Base-by-base conservation (phyloP, 2,888 invertebrate species). In the Melinaea marsaeus region DNA sequence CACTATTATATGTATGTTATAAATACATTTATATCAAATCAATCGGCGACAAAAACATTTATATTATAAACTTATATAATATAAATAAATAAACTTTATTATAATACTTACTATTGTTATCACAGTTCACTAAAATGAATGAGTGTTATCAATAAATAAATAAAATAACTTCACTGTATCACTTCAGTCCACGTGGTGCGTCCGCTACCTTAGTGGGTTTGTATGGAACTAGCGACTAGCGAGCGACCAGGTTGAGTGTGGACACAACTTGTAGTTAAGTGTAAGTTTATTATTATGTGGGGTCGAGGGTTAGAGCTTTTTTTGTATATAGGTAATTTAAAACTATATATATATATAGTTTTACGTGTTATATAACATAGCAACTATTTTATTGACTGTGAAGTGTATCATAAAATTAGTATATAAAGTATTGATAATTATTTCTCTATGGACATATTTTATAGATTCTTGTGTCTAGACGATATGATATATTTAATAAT, bases 91-190 rank as follows among this genome's bases (percentile, higher is more conserved):
- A 51, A 32, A 51, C 22, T 22, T 22, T 7, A 9, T 32, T 22
- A 51, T 51, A 7, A 7, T 9, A 90, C 90, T 90, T 78, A 90
- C 90, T 86, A 83, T 86, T 88, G 88, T 88, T 88, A 85, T 83
- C 83, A 81, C 85, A 81, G 78, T 85, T 85, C 82, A 83, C 82
- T 79, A 85, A 84, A 85, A 22, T 51, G 22, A 51, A 9, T 32
- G 9, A 51, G 6, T 51, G 32, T 32, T 51, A 51, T 51, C 22
- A 51, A 51, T 51, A 6, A 51, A 32, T 51, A 51, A 51, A 51
- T 32, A 32, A 51, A 22, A 51, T 32, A 51, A 51, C 42, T 42
- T 42, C 42, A 42, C 42, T 42, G 3, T 9, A 42, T 37, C 58
- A 69, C 58, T 55, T 62, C 60, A 65, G 59, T 68, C 74, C 72